Conservation (phyloP, 1,140 invertebrate genomes). For the Zophobas atratus region DNA sequence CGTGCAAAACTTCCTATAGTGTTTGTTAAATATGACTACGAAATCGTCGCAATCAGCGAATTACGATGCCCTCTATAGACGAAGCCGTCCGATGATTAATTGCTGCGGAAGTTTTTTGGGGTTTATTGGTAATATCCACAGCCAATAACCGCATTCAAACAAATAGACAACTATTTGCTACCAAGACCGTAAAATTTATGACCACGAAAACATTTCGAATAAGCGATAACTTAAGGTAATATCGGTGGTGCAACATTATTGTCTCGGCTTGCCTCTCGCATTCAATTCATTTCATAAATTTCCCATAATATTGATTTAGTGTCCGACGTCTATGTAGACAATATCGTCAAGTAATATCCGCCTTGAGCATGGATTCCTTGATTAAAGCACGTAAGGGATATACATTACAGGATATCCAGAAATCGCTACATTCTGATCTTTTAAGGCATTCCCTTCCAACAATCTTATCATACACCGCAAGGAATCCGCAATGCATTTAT, state of each 20-base stretch:
- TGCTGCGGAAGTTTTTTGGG: not conserved
- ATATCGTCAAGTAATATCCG: conserved; percentile 56
- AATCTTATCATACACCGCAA: conserved; percentile 24
- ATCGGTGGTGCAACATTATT: conserved; percentile 31
- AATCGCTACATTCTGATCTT: conserved; percentile 52
- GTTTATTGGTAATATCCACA: conserved; percentile 24
- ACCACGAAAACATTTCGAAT: conserved; percentile 40
- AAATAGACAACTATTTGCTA: conserved; percentile 27
- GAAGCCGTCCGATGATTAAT: not conserved
- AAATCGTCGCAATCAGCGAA: no score
- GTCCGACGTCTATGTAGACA: conserved; percentile 49
- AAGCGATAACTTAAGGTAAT: conserved; percentile 41
- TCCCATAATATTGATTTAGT: conserved; percentile 52
- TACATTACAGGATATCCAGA: conserved; percentile 58
- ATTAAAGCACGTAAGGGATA: conserved; percentile 62
- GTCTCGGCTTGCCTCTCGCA: conserved; percentile 31
- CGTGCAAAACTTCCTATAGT: no score
- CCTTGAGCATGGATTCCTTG: conserved; percentile 54
- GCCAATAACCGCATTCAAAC: conserved; percentile 1
- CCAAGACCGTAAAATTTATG: conserved; percentile 43
- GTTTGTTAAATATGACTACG: no score
- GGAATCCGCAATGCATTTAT: conserved; percentile 29
- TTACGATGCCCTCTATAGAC: no score
- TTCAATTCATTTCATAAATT: conserved; percentile 44
- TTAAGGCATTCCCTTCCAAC: conserved; percentile 18